Evolutionary conservation across 1,140 invertebrate species (phyloP), one percentile per base, ranked within the genome.

Genomic region (Globodera ellingtonae): DNA sequence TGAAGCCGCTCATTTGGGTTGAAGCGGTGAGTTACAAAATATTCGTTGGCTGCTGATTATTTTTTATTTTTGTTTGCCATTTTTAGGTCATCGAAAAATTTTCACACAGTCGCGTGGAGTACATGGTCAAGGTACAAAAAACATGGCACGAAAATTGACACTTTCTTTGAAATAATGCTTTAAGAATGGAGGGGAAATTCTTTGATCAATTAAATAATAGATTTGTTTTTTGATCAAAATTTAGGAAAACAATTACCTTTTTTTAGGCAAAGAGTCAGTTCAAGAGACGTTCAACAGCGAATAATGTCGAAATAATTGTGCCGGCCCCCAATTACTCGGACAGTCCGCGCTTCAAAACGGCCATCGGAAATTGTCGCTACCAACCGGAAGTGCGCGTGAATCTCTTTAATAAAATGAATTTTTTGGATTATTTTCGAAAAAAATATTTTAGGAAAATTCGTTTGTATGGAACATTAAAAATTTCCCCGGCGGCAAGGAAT

Each of bases 381-480:
- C 72, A 69, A 4, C 83, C 82, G 10, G 82, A 77, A 47, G 71
- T 48, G 59, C 6, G 72, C 44, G 9, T n/a, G 7, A 44, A 46
- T 24, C 35, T 44, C 18, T 72, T 72, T 50, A 18, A 75, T 35
- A 35, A 35, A 35, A 35, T 35, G 35, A 35, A 35, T 35, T 35
- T 35, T 35, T 35, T 35, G 35, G 35, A 35, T 35, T 35, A 35
- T 35, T 35, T 35, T 35, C 2, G 0, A 2, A 0, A 35, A 35
- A 35, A 35, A 35, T 35, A 35, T 35, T 35, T 35, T 47, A 99
- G 90, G 94, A 96, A 87, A 98, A 95, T 92, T 95, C 96, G 48
- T 95, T 99, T 56, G 95, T 97, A 44, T 99, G 98, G 98, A 97
- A 94, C n/a, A 96, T 99, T 76, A 98, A 98, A 90, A 98, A 96